Base-by-base conservation (phyloP, 1,140 invertebrate species). In the Habropoda laboriosa region DNA sequence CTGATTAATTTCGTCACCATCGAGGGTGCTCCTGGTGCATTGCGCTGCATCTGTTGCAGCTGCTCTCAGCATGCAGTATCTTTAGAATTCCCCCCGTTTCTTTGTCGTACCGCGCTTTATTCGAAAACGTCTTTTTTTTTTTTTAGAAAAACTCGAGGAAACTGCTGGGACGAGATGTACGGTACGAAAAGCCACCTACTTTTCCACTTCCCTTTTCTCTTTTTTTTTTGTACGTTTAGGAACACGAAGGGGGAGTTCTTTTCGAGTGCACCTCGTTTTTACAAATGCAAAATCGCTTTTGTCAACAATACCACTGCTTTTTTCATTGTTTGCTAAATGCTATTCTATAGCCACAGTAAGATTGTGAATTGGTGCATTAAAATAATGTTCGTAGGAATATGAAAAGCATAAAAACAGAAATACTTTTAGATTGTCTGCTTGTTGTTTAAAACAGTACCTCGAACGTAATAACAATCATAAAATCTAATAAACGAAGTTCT, bases 31-130 rank as follows among this genome's bases (percentile, higher is more conserved):
- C 66, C 18, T 12, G 55, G 67, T 58, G 18, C 40, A 49, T 47
- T 5, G n/a, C 64, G 30, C 18, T 58, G 66, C 75, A 70, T 78
- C 74, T 77, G 74, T 71, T 78, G 67, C 66, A 78, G 66, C 75
- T 51, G 75, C 66, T 60, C 75, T 27, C 66, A 70, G 42, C 55
- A 6, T 42, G 55, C 55, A 71, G 75, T 78, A 80, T 80, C 79
- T 76, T 80, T 76, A 76, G 73, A 75, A 66, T 53, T 32, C 16
- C 35, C 53, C 45, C 35, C 7, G 40, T 71, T 71, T 51, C 66
- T 78, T 78, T 78, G 75, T 58, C 27, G 55, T n/a, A n/a, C 32
- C 42, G 21, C 16, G 30, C 55, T 78, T 78, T 70, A 60, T 70
- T 51, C 66, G 16, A 24, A 13, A 70, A 47, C 35, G 21, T 32